These are phyloP conservation scores for Atrichornis clamosus DNA, from an alignment of 2,113 vertebrate species.

Conservation along the genomic window DNA sequence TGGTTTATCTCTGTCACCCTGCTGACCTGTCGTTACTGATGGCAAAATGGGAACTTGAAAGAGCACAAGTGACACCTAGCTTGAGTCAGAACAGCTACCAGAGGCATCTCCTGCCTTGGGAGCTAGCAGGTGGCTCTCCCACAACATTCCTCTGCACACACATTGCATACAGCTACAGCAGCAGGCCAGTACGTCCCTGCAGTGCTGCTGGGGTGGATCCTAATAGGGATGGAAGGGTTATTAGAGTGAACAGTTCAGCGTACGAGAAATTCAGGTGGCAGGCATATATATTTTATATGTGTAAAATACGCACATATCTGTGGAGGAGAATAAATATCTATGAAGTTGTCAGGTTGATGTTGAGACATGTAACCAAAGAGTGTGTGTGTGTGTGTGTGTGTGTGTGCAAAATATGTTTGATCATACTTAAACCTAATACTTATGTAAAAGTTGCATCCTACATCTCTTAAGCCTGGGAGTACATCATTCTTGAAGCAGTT, in stretches of 20 bases:
- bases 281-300: neutral
- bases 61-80: neutral
- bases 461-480: neutral
- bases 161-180: neutral
- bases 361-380: neutral
- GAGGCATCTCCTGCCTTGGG: neutral
- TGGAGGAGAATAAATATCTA: neutral
- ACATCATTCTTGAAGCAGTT: neutral
- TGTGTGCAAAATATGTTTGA: neutral
- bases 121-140: neutral
- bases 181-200: neutral
- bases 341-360: neutral
- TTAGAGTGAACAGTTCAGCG: neutral
- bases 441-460: neutral
- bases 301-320: neutral
- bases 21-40: neutral
- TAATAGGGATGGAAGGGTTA: neutral
- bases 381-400: neutral
- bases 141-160: neutral
- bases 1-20: neutral
- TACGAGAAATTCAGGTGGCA: neutral
- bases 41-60: neutral
- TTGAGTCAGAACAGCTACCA: neutral
- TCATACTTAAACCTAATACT: neutral
- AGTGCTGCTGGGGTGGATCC: neutral